Base-by-base conservation (phyloP, 2,888 invertebrate species). In the Apamea monoglypha region DNA sequence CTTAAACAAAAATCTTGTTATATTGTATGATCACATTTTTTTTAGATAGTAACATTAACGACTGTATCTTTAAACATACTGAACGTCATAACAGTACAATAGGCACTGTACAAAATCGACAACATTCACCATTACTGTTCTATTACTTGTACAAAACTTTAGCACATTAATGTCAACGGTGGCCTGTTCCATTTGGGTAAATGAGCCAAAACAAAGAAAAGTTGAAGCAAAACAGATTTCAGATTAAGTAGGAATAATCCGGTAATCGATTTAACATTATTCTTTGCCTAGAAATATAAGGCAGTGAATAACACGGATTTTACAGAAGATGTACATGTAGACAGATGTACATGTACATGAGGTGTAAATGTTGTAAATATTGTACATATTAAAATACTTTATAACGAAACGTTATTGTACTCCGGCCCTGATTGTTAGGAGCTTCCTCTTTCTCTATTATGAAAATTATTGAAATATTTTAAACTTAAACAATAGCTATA, bases 171-270 rank as follows among this genome's bases (percentile, higher is more conserved):
- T 18, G 74, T 40, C 36, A 66, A 59, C 32, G 36, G 56, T 21
- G 40, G 66, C 66, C 44, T 40, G 59, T 67, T 67, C 59, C 40
- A 74, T 74, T 82, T 59, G 44, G 16, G 40, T 25, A 64, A 81
- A 84, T 69, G 68, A 79, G 12, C n/a, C 18, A 68, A 71, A 72
- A 82, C 84, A 84, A 84, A 74, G 74, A 53, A 66, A 82, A 70
- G 36, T 70, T 47, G 50, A 61, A 44, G 53, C 80, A 69, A 59
- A 63, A 73, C 68, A 84, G 63, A 82, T 84, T 72, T 4, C 36
- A 47, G 71, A 83, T 82, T 56, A 82, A 64, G 53, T 47, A 61
- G 61, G 53, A 67, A 67, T 84, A 63, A 71, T 78, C 53, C 36
- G 8, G 36, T 67, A 63, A 61, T 76, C 29, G 68, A 68, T 76